These are phyloP conservation scores for Popillia japonica DNA, from an alignment of 1,140 invertebrate species.

Conservation along the genomic window DNA sequence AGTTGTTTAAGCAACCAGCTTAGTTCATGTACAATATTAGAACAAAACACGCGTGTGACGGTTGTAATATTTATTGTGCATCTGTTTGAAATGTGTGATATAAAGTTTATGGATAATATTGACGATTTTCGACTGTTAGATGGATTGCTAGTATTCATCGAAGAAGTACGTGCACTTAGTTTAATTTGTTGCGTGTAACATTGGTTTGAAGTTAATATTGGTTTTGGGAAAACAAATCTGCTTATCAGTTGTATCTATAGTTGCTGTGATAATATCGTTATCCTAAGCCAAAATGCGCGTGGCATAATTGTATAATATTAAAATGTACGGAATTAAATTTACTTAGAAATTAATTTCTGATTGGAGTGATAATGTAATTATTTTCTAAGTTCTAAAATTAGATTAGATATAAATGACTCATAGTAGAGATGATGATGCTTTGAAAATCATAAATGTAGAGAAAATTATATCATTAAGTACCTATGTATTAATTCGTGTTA, in stretches of 20 bases:
- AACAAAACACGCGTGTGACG: not conserved
- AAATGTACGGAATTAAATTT: not conserved
- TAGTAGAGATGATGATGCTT: no score
- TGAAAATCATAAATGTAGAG: no score
- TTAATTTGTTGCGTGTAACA: not conserved
- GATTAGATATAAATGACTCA: no score
- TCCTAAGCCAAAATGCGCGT: not conserved
- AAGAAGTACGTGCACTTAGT: conserved; percentile 10
- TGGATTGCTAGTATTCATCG: conserved; percentile 4
- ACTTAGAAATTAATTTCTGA: no score
- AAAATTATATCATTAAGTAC: no score
- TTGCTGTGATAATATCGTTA: not conserved
- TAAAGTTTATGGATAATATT: not conserved
- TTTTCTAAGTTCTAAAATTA: no score
- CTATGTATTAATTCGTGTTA: no score
- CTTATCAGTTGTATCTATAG: not conserved
- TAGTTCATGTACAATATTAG: not conserved
- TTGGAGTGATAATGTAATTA: no score
- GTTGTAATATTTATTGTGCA: not conserved
- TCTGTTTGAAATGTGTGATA: not conserved
- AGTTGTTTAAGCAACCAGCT: not conserved
- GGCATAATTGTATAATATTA: not conserved
- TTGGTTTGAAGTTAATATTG: not conserved
- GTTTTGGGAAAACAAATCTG: no score
- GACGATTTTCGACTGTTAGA: conserved; percentile 7